These are phyloP conservation scores for Tiliqua scincoides DNA, from an alignment of 2,113 vertebrate species.

Conservation along the genomic window DNA sequence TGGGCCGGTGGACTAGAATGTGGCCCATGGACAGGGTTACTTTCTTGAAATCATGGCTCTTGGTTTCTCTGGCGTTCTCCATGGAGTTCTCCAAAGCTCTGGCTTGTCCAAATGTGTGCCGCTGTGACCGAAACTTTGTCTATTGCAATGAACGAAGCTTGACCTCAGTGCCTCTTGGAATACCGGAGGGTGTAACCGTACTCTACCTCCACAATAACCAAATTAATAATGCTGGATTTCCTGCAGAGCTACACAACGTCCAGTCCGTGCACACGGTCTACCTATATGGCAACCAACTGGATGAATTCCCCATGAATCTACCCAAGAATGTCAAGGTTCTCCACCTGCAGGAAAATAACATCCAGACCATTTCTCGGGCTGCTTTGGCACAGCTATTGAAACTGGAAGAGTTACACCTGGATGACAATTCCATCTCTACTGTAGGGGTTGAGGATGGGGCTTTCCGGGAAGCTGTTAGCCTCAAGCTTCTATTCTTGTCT, in stretches of 20 bases:
- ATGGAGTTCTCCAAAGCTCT: constrained; percentile 82
- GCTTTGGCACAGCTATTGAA: constrained; percentile 91
- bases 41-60: constrained; percentile 89
- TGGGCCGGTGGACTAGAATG: constrained; percentile 87
- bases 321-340: constrained; percentile 92
- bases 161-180: constrained; percentile 98
- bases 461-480: constrained; percentile 92
- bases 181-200: constrained; percentile 92
- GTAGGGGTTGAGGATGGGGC: constrained; percentile 97
- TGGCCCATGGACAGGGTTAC: constrained; percentile 89
- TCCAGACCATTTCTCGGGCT: constrained; percentile 95
- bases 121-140: constrained; percentile 93
- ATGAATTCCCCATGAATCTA: constrained; percentile 97
- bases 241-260: constrained; percentile 91
- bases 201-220: constrained; percentile 99
- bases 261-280: constrained; percentile 93
- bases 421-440: constrained; percentile 97
- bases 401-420: constrained; percentile 94
- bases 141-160: constrained; percentile 98
- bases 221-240: constrained; percentile 99
- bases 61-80: constrained; percentile 88
- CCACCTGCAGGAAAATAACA: constrained; percentile 98
- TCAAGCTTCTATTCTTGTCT: constrained; percentile 95
- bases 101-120: constrained; percentile 92
- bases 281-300: constrained; percentile 96